These are phyloP conservation scores for Philonicus albiceps DNA, from an alignment of 2,888 invertebrate species.

Conservation along the genomic window DNA sequence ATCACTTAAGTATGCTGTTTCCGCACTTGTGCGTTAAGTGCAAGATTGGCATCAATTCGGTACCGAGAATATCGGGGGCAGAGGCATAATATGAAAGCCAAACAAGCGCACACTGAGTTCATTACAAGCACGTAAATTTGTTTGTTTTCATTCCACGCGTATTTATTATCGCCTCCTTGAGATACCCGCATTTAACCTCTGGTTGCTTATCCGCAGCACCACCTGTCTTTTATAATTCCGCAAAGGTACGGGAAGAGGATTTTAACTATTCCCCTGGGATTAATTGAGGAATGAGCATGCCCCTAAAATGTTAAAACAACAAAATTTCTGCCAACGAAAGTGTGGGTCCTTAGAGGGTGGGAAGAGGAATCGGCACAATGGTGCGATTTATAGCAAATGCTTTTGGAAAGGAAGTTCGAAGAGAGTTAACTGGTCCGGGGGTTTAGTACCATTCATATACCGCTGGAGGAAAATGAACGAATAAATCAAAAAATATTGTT, in stretches of 20 bases:
- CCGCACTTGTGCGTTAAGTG: conserved; percentile 24
- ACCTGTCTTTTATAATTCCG: not conserved
- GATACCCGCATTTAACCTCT: not conserved
- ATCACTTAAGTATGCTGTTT: conserved; percentile 26
- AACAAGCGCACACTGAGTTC: not conserved
- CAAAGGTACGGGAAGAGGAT: not conserved
- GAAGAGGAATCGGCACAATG: not conserved
- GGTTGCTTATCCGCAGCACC: not conserved
- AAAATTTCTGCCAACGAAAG: not conserved
- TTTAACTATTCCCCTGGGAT: conserved; percentile 10
- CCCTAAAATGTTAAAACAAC: not conserved
- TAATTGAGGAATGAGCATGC: not conserved
- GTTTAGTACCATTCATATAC: not conserved
- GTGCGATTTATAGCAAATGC: not conserved
- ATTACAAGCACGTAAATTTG: conserved; percentile 18
- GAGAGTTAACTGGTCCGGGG: not conserved
- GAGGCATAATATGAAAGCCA: conserved; percentile 13
- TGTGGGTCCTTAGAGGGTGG: not conserved
- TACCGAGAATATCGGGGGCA: not conserved
- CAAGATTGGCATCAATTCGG: conserved; percentile 19
- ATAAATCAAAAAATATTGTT: conserved; percentile 6
- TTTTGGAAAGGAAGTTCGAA: not conserved
- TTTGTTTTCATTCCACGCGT: conserved; percentile 23
- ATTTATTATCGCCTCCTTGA: conserved; percentile 10
- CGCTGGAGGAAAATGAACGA: not conserved